Conservation (phyloP, 2,113 vertebrate species). For the Pipa parva region DNA sequence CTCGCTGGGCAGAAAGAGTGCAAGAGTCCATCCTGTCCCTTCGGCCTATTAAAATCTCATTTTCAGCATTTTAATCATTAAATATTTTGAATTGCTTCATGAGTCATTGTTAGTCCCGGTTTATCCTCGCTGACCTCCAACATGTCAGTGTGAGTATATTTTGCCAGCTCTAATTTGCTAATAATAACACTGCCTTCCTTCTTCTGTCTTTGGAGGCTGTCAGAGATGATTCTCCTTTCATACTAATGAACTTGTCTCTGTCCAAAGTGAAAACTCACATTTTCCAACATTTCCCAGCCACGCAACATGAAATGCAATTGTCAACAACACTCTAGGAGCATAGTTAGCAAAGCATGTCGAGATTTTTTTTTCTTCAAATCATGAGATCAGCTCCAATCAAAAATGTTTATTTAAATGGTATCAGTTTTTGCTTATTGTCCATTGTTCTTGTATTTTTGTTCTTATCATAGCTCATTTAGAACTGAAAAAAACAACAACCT, state of each 20-base stretch:
- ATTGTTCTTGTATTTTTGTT: too few relatives aligned
- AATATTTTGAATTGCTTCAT: slow-evolving; percentile 22
- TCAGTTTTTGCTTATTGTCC: too few relatives aligned
- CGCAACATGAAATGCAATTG: not conserved
- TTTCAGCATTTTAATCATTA: slow-evolving; percentile 1
- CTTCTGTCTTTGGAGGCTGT: slow-evolving; percentile 6
- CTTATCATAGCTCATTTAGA: too few relatives aligned
- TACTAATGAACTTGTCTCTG: slow-evolving; percentile 24
- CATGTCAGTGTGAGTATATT: slow-evolving; percentile 1
- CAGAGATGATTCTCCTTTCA: slow-evolving; percentile 13
- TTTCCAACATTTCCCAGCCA: not conserved
- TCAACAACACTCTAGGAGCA: not conserved
- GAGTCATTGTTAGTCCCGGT: not conserved
- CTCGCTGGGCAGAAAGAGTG: too few relatives aligned
- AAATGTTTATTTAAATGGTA: too few relatives aligned
- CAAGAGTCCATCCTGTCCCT: too few relatives aligned
- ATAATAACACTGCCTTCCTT: slow-evolving; percentile 11
- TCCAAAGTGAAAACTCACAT: not conserved
- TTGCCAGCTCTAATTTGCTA: slow-evolving; percentile 23
- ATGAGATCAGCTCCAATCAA: too few relatives aligned
- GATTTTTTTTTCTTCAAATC: too few relatives aligned
- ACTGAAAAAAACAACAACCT: too few relatives aligned
- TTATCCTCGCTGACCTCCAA: not conserved
- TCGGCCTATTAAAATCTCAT: too few relatives aligned
- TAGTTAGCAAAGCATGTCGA: not conserved